Evolutionary conservation across 2,888 invertebrate genomes (phyloP).

Genomic region (Torymus aiolomorphi): DNA sequence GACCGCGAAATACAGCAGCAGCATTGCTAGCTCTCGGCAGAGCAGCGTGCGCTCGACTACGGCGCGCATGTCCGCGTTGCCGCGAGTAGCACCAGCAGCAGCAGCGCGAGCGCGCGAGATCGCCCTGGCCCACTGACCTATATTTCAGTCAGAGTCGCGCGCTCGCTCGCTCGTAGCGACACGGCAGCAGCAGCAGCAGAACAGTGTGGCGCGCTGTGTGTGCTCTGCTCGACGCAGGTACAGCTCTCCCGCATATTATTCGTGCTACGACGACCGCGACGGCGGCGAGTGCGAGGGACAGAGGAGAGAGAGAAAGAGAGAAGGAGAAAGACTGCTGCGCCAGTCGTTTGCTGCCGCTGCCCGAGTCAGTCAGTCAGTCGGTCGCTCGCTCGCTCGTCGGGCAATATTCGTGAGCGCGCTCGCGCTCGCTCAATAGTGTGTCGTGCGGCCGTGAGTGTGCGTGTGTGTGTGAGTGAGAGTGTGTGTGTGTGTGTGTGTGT

Average conservation of each 20-base stretch:
- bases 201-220: not conserved
- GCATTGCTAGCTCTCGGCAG: constrained; percentile 67
- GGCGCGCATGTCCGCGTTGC: constrained; percentile 74
- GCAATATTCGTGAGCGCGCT: too few species aligned
- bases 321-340: too few species aligned
- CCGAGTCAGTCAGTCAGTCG: not conserved
- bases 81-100: constrained; percentile 47
- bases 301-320: too few species aligned
- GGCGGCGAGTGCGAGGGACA: too few species aligned
- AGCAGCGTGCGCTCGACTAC: constrained; percentile 57
- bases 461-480: too few species aligned
- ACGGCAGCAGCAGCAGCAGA: constrained; percentile 2
- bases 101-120: constrained; percentile 63
- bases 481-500: too few species aligned
- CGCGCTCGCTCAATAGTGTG: too few species aligned
- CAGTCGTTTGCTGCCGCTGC: not conserved
- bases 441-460: too few species aligned
- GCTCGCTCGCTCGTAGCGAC: constrained; percentile 23
- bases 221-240: not conserved
- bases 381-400: constrained; percentile 49
- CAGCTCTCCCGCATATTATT: too few species aligned
- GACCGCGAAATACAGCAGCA: constrained; percentile 59
- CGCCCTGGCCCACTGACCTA: constrained; percentile 76
- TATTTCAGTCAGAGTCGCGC: constrained; percentile 62
- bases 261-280: too few species aligned